Percentiles rank a stretch among this genome's conserved stretches.
Conservation (phyloP, 2,888 invertebrate genomes). For the Eupelmus urozonus region DNA sequence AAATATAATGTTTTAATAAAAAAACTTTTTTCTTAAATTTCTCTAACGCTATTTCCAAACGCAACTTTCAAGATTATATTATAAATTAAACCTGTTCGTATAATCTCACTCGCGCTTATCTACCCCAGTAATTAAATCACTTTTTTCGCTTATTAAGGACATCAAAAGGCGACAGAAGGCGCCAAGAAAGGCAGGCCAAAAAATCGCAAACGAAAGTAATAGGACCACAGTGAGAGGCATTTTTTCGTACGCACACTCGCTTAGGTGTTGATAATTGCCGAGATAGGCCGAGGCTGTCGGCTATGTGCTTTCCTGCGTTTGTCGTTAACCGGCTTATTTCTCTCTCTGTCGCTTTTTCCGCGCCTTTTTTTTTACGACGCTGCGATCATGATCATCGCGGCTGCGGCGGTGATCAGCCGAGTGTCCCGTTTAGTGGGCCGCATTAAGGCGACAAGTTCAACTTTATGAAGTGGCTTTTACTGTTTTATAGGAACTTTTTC, state of each 20-base stretch:
- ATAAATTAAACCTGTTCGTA: too few relatives aligned
- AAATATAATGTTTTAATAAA: too few relatives aligned
- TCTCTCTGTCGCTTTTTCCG: background rate
- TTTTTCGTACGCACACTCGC: background rate
- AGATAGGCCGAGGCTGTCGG: slow-evolving; percentile 13
- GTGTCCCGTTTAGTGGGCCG: background rate
- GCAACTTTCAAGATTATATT: too few relatives aligned
- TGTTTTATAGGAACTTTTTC: background rate
- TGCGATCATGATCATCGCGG: background rate
- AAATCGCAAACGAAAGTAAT: background rate
- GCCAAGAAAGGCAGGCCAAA: background rate
- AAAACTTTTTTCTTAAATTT: background rate
- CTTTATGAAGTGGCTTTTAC: background rate
- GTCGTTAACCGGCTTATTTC: slow-evolving; percentile 29
- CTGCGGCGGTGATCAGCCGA: background rate
- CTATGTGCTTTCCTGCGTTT: slow-evolving; percentile 8
- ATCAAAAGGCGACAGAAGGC: background rate
- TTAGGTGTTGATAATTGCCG: slow-evolving; percentile 39
- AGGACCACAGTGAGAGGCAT: background rate
- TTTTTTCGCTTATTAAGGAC: too few relatives aligned
- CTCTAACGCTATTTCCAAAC: background rate
- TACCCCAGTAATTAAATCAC: too few relatives aligned
- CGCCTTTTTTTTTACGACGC: background rate
- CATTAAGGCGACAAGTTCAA: background rate
- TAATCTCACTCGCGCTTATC: too few relatives aligned